These are phyloP conservation scores for Montifringilla adamsi DNA, from an alignment of 2,113 vertebrate species.

Conservation along the genomic window DNA sequence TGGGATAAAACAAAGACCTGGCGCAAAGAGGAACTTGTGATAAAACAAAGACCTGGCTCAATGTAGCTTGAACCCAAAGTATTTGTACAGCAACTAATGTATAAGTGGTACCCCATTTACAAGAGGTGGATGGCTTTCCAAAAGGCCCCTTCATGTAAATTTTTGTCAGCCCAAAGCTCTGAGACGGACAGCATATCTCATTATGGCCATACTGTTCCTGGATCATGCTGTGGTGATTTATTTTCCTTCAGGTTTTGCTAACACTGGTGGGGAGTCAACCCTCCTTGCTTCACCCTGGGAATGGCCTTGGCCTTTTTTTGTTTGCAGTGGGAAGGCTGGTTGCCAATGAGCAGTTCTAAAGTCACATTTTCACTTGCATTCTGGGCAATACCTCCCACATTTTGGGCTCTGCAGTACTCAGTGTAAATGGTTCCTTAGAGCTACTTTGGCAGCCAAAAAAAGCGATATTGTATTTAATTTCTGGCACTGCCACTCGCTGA, in stretches of 20 bases:
- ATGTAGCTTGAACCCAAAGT: neutral
- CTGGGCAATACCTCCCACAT: constrained; percentile 61
- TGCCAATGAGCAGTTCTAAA: constrained; percentile 26
- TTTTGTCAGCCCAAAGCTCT: neutral
- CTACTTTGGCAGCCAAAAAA: constrained; percentile 53
- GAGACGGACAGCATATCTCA: neutral
- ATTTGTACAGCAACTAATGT: neutral
- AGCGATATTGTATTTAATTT: constrained; percentile 51
- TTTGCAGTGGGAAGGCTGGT: neutral
- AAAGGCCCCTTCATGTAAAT: neutral
- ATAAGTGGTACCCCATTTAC: neutral
- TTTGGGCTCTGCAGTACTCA: constrained; percentile 28
- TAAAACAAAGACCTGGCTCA: neutral
- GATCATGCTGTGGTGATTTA: neutral
- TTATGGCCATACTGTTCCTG: neutral
- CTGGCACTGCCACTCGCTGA: constrained; percentile 51
- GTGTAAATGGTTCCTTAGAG: constrained; percentile 61
- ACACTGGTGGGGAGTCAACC: neutral
- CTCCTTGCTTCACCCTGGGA: neutral
- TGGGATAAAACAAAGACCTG: neutral
- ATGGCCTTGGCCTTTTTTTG: neutral
- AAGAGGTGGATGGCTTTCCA: neutral
- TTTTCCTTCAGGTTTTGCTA: neutral
- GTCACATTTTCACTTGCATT: constrained; percentile 59
- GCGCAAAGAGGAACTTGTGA: neutral